Evolutionary conservation across 1,140 invertebrate species (phyloP).

Genomic region (Microvelia longipes): DNA sequence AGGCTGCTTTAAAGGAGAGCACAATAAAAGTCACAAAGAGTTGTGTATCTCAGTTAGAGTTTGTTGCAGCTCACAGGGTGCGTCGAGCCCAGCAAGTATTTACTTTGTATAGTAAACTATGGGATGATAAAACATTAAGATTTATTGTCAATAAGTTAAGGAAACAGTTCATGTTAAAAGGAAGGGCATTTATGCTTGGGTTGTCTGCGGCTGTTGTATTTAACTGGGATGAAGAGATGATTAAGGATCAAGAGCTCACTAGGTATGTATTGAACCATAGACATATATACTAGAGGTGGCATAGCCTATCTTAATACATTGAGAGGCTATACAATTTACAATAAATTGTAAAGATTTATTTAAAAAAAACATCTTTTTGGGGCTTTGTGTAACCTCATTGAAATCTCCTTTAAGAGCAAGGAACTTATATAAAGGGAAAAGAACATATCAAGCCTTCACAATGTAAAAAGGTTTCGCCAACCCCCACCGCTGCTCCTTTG

Average conservation of each 20-base stretch:
- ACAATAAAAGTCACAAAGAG: conserved; percentile 32
- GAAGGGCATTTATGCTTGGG: conserved; percentile 8
- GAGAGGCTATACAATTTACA: background rate
- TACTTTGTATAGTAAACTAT: conserved; percentile 41
- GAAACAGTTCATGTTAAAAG: conserved; percentile 31
- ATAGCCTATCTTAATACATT: too few species aligned
- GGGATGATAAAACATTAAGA: conserved; percentile 40
- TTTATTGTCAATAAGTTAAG: conserved; percentile 37
- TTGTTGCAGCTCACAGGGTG: conserved; percentile 42
- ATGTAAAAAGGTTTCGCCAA: too few species aligned
- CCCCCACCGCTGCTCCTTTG: too few species aligned
- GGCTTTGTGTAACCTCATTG: too few species aligned
- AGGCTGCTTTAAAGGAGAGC: conserved; percentile 26
- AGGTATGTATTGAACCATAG: conserved; percentile 29
- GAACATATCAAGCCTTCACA: too few species aligned
- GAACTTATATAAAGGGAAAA: too few species aligned
- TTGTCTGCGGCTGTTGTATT: conserved; percentile 31
- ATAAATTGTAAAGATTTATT: background rate
- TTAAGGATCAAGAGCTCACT: conserved; percentile 35
- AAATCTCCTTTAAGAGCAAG: too few species aligned
- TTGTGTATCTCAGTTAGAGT: conserved; percentile 45
- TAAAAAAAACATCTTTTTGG: background rate
- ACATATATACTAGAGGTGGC: too few species aligned
- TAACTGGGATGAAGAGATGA: conserved; percentile 39
- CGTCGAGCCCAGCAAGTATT: conserved; percentile 43